phyloP scores from a whole-genome alignment of 2,797 vertebrate genomes.

The Petrocephalus schoutedeni region DNA sequence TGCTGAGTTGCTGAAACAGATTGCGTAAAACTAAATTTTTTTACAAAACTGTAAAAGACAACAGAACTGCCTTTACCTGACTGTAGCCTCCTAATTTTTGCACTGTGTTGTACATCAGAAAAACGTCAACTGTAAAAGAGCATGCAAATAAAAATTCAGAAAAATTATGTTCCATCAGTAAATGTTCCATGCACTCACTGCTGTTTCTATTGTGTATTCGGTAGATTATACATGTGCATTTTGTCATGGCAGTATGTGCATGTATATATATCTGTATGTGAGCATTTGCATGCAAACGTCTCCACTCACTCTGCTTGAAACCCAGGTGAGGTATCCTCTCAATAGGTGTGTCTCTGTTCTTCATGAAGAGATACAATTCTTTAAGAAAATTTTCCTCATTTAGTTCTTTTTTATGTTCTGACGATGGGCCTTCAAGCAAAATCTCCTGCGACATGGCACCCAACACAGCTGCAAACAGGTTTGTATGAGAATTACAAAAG shows the following conservation, averaged over 20 bases:
- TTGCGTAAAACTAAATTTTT: neutral
- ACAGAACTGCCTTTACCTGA: constrained; percentile 51
- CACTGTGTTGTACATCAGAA: constrained; percentile 65
- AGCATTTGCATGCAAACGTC: neutral
- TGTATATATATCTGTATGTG: neutral
- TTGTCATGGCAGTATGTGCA: neutral
- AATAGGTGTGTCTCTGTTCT: constrained; percentile 61
- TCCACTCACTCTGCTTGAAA: constrained; percentile 67
- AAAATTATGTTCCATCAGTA: neutral
- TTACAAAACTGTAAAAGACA: neutral
- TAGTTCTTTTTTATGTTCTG: constrained; percentile 34
- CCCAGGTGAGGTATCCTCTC: constrained; percentile 71
- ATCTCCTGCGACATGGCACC: constrained; percentile 39
- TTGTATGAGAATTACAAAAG: neutral
- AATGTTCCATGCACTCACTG: neutral
- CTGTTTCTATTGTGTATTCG: neutral
- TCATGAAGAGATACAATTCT: constrained; percentile 66
- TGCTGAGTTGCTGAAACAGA: neutral
- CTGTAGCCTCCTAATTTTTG: constrained; percentile 62
- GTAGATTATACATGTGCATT: neutral
- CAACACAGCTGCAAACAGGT: neutral
- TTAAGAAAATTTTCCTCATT: constrained; percentile 61
- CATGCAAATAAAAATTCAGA: constrained; percentile 12
- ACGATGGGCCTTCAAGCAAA: constrained; percentile 28
- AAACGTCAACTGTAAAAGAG: constrained; percentile 59